Evolutionary conservation across 2,888 invertebrate genomes (phyloP).

Genomic region (Pammene fasciana): DNA sequence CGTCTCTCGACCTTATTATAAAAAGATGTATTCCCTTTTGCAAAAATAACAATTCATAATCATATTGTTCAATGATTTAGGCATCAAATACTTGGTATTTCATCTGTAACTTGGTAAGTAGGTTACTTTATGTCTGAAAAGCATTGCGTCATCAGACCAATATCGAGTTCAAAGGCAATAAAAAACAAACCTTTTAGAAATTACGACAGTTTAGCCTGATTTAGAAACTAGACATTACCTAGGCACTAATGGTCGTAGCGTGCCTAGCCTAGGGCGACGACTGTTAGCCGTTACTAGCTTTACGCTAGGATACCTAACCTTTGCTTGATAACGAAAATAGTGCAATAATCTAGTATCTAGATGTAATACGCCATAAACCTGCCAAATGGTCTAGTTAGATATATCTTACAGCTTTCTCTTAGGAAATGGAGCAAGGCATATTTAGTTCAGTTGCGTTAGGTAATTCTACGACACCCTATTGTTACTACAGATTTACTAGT

Average conservation of each 20-base stretch:
- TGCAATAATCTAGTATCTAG: slow-evolving; percentile 11
- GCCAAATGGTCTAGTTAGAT: slow-evolving; percentile 20
- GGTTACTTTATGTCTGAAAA: too few relatives aligned
- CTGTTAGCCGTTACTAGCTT: slow-evolving; percentile 11
- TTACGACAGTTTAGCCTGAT: slow-evolving; percentile 23
- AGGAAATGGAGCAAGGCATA: slow-evolving; percentile 1
- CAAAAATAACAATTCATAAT: too few relatives aligned
- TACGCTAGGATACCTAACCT: slow-evolving; percentile 12
- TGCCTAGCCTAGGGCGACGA: slow-evolving; percentile 20
- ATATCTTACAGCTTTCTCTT: slow-evolving; percentile 20
- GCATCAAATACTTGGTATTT: too few relatives aligned
- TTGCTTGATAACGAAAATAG: slow-evolving; percentile 22
- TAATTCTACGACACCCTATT: neutral
- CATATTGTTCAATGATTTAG: too few relatives aligned
- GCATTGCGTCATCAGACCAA: neutral
- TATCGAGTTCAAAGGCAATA: neutral
- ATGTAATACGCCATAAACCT: slow-evolving; percentile 6
- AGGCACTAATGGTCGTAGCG: slow-evolving; percentile 23
- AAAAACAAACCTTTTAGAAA: slow-evolving; percentile 3
- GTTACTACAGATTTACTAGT: neutral
- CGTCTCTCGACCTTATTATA: too few relatives aligned
- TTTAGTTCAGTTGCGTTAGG: neutral
- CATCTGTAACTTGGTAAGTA: too few relatives aligned
- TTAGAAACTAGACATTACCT: slow-evolving; percentile 22
- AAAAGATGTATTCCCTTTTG: too few relatives aligned